Evolutionary conservation across 1,140 invertebrate genomes (phyloP), one percentile per base, ranked within the genome.

Genomic region (Drosophila sucinea): DNA sequence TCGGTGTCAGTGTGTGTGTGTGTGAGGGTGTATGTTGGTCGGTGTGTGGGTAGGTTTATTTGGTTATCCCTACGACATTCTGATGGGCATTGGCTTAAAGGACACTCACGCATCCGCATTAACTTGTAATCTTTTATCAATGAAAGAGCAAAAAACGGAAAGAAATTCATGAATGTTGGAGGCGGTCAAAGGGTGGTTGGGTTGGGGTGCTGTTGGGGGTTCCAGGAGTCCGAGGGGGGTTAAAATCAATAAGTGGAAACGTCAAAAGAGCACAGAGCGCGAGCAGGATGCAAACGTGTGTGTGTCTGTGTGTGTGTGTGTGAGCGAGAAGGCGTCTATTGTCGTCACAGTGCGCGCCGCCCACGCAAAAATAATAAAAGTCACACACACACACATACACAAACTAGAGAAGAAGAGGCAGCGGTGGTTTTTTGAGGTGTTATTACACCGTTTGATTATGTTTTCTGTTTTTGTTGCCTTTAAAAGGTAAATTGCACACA

Each of bases 401-500:
- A 60, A 60, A 56, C 62, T n/a, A 35, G 33, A 29, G 61, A 61
- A 58, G 56, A 76, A 70, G 60, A 44, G 44, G 61, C 32, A 68
- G 57, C 68, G 54, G 30, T 47, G 38, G 54, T 47, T 62, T 66
- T 69, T 76, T 54, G 27, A 51, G 67, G 47, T 63, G 61, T 40
- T 76, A 68, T 25, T 76, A 77, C 62, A 57, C 38, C 60, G 58
- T 56, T 68, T 65, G 27, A 30, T 17, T 41, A 38, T n/a, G 54
- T 40, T 33, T 51, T 47, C 10, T 58, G 51, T 61, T 58, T 55
- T 44, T 83, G 35, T 38, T 86, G 70, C 44, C 83, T 73, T 82
- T 71, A 83, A 87, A 87, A 73, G 83, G 76, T 67, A 73, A 86
- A 80, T 70, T 72, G 63, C 72, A 90, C 66, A 85, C 79, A 78